A percentile compares a stretch with the other conserved stretches of the same genome.
phyloP scores from a whole-genome alignment of 2,113 vertebrate species.

The Theristicus caerulescens region DNA sequence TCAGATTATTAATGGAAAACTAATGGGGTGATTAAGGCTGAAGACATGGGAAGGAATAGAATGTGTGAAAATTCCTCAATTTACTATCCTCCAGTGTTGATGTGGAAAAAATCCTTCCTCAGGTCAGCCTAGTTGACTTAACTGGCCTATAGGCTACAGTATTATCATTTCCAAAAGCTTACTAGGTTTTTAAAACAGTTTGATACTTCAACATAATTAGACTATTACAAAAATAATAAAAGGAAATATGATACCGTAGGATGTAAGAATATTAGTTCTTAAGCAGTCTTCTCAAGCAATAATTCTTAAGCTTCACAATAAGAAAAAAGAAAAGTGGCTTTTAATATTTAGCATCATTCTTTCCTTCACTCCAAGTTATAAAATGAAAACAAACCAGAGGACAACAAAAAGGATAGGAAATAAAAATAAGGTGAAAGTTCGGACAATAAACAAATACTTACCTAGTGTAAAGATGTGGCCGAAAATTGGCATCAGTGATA shows the following conservation, averaged over 20 bases:
- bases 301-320: not conserved
- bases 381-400: not conserved
- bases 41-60: not conserved
- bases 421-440: not conserved
- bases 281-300: not conserved
- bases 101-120: not conserved
- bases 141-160: not conserved
- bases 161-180: not conserved
- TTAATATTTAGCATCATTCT: not conserved
- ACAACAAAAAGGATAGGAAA: not conserved
- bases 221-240: not conserved
- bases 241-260: not conserved
- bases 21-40: not conserved
- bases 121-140: not conserved
- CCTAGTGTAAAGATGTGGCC: not conserved
- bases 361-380: not conserved
- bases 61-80: not conserved
- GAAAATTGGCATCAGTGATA: not conserved
- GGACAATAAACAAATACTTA: not conserved
- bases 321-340: not conserved
- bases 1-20: not conserved
- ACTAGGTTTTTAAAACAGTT: not conserved
- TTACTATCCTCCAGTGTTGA: not conserved
- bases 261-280: not conserved
- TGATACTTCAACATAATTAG: not conserved